Base-by-base conservation (phyloP, 2,888 invertebrate species). In the Exocentrus adspersus region DNA sequence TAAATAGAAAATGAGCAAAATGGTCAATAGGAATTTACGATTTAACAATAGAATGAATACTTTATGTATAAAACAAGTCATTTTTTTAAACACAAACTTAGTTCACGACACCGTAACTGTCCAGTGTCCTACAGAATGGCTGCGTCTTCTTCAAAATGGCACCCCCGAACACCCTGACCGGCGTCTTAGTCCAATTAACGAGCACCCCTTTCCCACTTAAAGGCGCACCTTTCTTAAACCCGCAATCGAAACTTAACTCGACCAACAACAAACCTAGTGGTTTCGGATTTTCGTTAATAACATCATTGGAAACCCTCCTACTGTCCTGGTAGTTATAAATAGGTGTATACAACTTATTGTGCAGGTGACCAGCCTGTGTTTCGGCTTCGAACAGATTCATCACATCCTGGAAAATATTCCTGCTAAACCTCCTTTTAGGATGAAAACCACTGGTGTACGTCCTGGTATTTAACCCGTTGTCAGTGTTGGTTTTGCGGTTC, bases 141-240 rank as follows among this genome's bases (percentile, higher is more conserved):
- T 84, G 82, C 0, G 87, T 87, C 68, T 84, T 86, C 75, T 86
- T 87, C 16, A 90, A 80, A 72, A 84, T 83, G 2, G 90, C 89
- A 4, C 90, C 90, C 14, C 90, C 90, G 74, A 89, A 90, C 0
- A 90, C 84, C 68, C 87, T 83, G 0, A 90, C 88, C 0, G 89
- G 88, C 1, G 89, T 89, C 70, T 85, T 86, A 41, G 85, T 87
- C 90, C 90, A 91, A 73, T 88, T 87, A 58, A 91, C 86, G 28
- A 88, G 82, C 84, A 88, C 83, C 32, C 79, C 75, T 9, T 78
- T 68, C 1, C 84, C 85, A 52, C 80, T 77, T 43, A 82, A 74
- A 0, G 86, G 86, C 12, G 86, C 84, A 1, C 86, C 87, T 50
- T 84, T 82, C 37, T 84, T 84, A 21, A 82, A 75, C 6, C 81